These are phyloP conservation scores for Episyrphus balteatus DNA, from an alignment of 1,140 invertebrate species.

Conservation along the genomic window DNA sequence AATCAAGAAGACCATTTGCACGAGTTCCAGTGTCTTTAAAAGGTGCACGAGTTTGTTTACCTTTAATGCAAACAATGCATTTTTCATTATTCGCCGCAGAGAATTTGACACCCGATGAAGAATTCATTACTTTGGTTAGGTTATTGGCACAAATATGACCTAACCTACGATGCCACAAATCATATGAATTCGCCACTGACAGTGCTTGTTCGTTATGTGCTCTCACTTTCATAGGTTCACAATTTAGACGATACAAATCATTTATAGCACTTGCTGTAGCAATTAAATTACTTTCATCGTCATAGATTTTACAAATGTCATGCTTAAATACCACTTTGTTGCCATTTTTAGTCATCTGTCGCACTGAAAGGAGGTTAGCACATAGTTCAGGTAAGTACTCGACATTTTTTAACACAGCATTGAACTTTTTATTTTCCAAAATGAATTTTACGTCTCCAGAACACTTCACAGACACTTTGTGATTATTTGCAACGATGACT, in stretches of 20 bases:
- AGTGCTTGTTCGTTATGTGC: neutral
- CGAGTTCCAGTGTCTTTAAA: conserved; percentile 9
- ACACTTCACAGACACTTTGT: too few species aligned
- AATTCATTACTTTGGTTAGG: conserved; percentile 3
- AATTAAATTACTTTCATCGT: neutral
- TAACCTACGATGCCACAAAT: conserved; percentile 10
- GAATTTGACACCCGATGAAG: neutral
- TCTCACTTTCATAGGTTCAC: too few species aligned
- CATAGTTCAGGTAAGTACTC: too few species aligned
- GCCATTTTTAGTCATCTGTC: neutral
- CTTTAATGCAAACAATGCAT: conserved; percentile 21
- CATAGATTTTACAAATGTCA: conserved; percentile 1
- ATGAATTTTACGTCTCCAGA: too few species aligned
- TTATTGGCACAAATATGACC: conserved; percentile 8
- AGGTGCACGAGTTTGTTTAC: conserved; percentile 14
- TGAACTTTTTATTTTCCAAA: too few species aligned
- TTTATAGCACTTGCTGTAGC: conserved; percentile 4
- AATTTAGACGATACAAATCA: conserved; percentile 3
- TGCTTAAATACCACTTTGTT: neutral
- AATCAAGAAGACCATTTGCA: conserved; percentile 11
- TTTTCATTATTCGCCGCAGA: neutral
- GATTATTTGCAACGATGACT: too few species aligned
- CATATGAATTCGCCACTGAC: neutral
- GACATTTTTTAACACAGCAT: too few species aligned
- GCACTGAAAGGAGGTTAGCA: too few species aligned